Evolutionary conservation across 2,888 invertebrate genomes (phyloP).

Genomic region (Morpho helenor): DNA sequence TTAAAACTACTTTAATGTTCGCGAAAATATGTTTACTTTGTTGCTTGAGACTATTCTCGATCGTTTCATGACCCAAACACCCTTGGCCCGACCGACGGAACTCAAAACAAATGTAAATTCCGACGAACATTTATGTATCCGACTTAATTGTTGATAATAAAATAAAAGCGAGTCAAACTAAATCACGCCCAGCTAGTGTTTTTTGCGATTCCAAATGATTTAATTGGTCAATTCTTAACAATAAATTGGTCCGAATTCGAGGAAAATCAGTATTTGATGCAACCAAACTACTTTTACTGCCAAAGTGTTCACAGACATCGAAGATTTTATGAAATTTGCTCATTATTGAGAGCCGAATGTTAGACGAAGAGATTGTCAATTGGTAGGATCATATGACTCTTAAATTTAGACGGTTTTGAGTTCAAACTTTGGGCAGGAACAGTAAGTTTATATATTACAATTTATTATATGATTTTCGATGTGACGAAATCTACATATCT

Average conservation of each 20-base stretch:
- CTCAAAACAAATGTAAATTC: conserved; percentile 27
- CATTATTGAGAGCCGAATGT: too few relatives aligned
- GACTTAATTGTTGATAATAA: conserved; percentile 28
- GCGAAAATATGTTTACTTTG: conserved; percentile 8
- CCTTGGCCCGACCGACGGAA: conserved; percentile 29
- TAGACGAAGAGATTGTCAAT: too few relatives aligned
- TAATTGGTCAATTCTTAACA: not conserved
- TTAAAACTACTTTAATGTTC: conserved; percentile 8
- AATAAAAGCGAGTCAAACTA: conserved; percentile 21
- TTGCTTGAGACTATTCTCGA: conserved; percentile 8
- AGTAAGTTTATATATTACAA: too few relatives aligned
- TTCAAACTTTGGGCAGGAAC: too few relatives aligned
- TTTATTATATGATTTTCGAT: too few relatives aligned
- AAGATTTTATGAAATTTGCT: too few relatives aligned
- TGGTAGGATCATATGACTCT: too few relatives aligned
- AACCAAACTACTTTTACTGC: too few relatives aligned
- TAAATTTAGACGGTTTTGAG: too few relatives aligned
- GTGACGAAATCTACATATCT: too few relatives aligned
- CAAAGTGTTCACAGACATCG: too few relatives aligned
- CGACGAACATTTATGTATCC: conserved; percentile 11
- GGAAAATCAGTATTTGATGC: too few relatives aligned
- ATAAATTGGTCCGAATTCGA: not conserved
- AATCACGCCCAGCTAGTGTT: conserved; percentile 1
- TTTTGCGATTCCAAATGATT: conserved; percentile 6
- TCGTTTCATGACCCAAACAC: conserved; percentile 22